Conservation (phyloP, 2,797 vertebrate genomes). For the Hyperoplus lanceolatus region DNA sequence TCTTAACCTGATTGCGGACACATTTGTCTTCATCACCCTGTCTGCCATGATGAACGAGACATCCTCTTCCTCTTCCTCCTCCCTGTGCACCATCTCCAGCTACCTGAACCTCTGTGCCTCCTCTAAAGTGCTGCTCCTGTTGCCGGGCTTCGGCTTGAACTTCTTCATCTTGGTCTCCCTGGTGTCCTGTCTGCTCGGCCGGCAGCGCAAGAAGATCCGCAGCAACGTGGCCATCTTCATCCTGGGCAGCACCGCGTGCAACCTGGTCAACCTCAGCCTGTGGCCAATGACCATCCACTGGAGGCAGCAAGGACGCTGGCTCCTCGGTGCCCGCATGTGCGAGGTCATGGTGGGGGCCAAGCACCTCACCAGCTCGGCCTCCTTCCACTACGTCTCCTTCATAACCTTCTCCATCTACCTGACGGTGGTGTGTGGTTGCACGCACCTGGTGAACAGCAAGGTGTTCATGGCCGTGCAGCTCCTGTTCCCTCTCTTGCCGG, state of each 20-base stretch:
- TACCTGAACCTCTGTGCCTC: constrained; percentile 73
- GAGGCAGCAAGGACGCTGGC: constrained; percentile 72
- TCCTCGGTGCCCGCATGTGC: constrained; percentile 72
- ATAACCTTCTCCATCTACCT: constrained; percentile 80
- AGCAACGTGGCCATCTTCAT: constrained; percentile 76
- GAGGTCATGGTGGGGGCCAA: constrained; percentile 79
- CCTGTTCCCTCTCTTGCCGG: constrained; percentile 68
- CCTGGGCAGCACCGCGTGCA: constrained; percentile 73
- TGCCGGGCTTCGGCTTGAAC: constrained; percentile 75
- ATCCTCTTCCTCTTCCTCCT: constrained; percentile 42
- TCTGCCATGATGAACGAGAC: constrained; percentile 76
- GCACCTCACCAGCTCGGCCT: constrained; percentile 71
- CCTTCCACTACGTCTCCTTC: constrained; percentile 78
- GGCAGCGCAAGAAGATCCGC: constrained; percentile 71
- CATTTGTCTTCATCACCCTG: not conserved
- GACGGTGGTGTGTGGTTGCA: constrained; percentile 66
- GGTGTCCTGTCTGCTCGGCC: constrained; percentile 60
- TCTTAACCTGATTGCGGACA: not conserved
- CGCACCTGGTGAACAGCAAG: constrained; percentile 61
- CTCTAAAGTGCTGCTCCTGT: constrained; percentile 72
- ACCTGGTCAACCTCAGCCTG: constrained; percentile 73
- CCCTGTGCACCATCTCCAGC: constrained; percentile 54
- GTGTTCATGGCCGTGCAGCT: constrained; percentile 68
- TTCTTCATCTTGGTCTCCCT: constrained; percentile 72
- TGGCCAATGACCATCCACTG: constrained; percentile 80